Base-by-base conservation (phyloP, 1,140 invertebrate species). In the Pygmarrhopalites habei region DNA sequence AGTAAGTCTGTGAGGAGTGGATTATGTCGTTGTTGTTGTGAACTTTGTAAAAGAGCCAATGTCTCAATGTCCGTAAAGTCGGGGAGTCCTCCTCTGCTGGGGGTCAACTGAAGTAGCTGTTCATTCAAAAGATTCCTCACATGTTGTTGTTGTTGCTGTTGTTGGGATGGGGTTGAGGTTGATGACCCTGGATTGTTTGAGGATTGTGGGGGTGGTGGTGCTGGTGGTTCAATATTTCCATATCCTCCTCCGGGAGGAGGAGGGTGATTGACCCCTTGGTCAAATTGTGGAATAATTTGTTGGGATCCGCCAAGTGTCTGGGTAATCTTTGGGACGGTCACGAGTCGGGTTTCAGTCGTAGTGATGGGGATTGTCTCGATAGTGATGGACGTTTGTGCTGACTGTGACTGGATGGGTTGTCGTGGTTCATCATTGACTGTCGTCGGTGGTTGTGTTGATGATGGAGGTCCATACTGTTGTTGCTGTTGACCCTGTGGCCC, bases 301-400 rank as follows among this genome's bases (percentile, higher is more conserved):
- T 49, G 29, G 7, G 51, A 29, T 21, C 17, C 10, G 7, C 51
- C 51, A 12, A 55, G 26, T 10, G 51, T 55, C 29, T 55, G 51
- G 4, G 29, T 32, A 7, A 55, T 55, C 29, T 55, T 55, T 17
- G 51, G 51, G 12, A 55, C 51, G 26, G 51, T 55, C 7, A 55
- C 51, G 7, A 55, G 29, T 21, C 51, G 12, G 5, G 51, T 55
- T 55, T 55, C 51, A 12, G 51, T 55, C 10, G 51, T 55, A 17
- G 51, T 55, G 4, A 55, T 32, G 25, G 51, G 51, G 7, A 55
- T 55, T 15, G 51, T 55, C 21, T 55, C 51, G 7, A 55, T 10
- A 23, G 51, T 55, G 12, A 55, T 55, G 15, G 51, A 55, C 14
- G 51, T 55, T 55, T 55, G 51, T 5, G 51, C 23, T 5, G 51